Percentiles rank a stretch among this genome's conserved stretches.
Conservation (phyloP, 2,888 invertebrate species). For the Cephus runcator region DNA sequence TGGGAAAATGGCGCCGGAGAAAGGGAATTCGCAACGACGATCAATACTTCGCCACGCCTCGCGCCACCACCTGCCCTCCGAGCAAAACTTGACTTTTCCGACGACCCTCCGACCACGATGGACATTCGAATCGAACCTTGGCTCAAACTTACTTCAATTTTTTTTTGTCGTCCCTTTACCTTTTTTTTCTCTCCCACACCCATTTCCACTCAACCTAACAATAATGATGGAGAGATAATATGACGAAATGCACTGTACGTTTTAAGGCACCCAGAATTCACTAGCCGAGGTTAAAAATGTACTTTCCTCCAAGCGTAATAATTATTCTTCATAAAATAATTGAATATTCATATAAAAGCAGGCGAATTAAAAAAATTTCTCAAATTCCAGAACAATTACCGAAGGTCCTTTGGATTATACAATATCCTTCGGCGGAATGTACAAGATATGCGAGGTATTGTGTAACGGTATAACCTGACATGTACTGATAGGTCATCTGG, state of each 20-base stretch:
- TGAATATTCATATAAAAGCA: neutral
- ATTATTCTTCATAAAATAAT: neutral
- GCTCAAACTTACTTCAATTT: neutral
- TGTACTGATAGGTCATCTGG: neutral
- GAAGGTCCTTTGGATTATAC: neutral
- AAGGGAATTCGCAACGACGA: constrained; percentile 44
- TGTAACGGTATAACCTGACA: neutral
- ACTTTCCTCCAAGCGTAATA: neutral
- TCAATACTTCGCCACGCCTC: constrained; percentile 64
- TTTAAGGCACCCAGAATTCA: neutral
- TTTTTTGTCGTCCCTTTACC: neutral
- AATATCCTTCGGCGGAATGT: neutral
- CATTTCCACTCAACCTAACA: neutral
- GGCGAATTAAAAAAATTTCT: neutral
- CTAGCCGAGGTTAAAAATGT: neutral
- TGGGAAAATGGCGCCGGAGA: constrained; percentile 45
- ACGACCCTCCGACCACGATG: constrained; percentile 19
- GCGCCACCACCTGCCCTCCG: constrained; percentile 48
- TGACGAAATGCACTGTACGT: neutral
- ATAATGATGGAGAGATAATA: neutral
- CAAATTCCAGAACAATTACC: neutral
- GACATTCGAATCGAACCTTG: neutral
- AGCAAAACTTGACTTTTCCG: constrained; percentile 44
- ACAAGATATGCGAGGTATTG: neutral
- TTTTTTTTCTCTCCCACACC: neutral